Percentiles rank a stretch among this genome's conserved stretches.
These are phyloP conservation scores for Pentalonia nigronervosa DNA, from an alignment of 1,140 invertebrate genomes.

Conservation along the genomic window DNA sequence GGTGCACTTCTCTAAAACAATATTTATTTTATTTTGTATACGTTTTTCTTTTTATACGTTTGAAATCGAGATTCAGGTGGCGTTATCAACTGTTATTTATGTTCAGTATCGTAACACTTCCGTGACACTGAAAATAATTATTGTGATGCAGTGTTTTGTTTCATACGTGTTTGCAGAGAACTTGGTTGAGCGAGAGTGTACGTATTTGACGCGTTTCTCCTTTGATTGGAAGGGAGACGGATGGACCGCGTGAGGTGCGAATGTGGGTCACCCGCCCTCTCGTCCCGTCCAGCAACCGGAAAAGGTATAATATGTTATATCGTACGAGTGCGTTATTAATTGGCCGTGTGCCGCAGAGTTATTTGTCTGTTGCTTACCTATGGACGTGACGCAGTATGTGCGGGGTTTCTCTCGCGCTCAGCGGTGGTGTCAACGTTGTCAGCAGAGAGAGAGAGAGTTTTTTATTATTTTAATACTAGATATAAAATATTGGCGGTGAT, in stretches of 20 bases:
- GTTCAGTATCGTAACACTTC: background rate
- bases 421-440: background rate
- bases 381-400: background rate
- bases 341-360: background rate
- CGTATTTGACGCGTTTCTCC: background rate
- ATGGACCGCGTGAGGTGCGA: background rate
- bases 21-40: no score
- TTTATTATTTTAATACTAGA: background rate
- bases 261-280: background rate
- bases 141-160: background rate
- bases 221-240: background rate
- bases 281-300: background rate
- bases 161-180: background rate
- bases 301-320: background rate
- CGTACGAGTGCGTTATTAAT: slow-evolving; percentile 33
- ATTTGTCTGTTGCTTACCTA: background rate
- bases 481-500: background rate
- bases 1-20: no score
- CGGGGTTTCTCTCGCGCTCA: background rate
- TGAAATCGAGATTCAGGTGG: background rate
- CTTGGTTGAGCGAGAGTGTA: background rate
- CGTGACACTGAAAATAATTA: background rate
- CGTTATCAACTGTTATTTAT: background rate
- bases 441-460: background rate
- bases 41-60: no score